Base-by-base conservation (phyloP, 2,888 invertebrate genomes). In the Ichneumon xanthorius region DNA sequence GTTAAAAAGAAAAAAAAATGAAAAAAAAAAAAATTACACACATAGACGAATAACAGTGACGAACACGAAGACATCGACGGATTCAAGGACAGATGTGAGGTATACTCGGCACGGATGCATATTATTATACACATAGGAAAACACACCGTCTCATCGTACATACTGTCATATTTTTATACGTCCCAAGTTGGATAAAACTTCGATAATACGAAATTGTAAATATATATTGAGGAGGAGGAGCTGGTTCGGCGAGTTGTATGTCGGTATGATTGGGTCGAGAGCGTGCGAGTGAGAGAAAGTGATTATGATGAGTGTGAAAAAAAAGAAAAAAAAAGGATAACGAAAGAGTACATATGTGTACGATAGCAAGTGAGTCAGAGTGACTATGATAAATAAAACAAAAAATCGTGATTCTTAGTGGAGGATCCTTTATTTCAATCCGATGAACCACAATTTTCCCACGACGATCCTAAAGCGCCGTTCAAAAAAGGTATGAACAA, bases 141-240 rank as follows among this genome's bases (percentile, higher is more conserved):
- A 65, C 58, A 80, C 63, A 53, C 76, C 63, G 73, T 63, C 80
- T 80, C 76, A 84, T 73, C 58, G 58, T 58, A 88, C 87, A 88
- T 88, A 90, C 89, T 90, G 91, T 93, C 91, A 93, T 93, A 94
- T 94, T 94, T 94, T 94, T 93, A 91, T 94, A 94, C 93, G 91
- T 91, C 89, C 89, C 75, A 82, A 84, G 87, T 75, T 86, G 85
- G 75, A 82, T 83, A 73, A 75, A 82, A 65, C 85, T 78, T 85
- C 82, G 85, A 85, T 79, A 58, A 75, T 85, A 82, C 75, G 82
- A 79, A 86, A 73, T 80, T 91, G 91, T 91, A 91, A 89, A 91
- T 91, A 91, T 87, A 85, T 78, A 89, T 82, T 48, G 75, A 82
- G 75, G 73, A 11, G 26, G 58, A 58, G 58, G 58, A 58, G 78